Conservation (phyloP, 1,140 invertebrate species). For the Zeugodacus cucurbitae region DNA sequence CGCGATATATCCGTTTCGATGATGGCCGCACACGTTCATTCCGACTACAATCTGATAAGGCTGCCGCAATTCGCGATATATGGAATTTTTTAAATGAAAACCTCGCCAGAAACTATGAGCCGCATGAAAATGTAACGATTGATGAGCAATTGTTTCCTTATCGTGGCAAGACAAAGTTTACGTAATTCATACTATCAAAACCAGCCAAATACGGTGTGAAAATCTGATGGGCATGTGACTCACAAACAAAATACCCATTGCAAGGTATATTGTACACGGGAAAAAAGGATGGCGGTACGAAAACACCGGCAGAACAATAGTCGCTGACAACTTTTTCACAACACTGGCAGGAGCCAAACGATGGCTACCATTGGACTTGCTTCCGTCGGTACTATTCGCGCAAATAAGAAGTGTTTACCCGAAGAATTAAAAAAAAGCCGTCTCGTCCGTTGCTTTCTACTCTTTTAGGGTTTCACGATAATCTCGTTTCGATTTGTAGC, state of each 20-base stretch:
- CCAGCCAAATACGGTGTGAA: constrained; percentile 68
- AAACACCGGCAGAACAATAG: background rate
- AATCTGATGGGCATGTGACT: constrained; percentile 50
- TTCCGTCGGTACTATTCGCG: constrained; percentile 53
- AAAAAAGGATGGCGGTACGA: background rate
- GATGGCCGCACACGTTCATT: constrained; percentile 2
- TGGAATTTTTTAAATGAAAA: constrained; percentile 46
- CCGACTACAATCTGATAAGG: background rate
- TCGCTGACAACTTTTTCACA: constrained; percentile 29
- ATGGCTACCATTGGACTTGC: constrained; percentile 50
- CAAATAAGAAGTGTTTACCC: constrained; percentile 54
- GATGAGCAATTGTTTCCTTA: constrained; percentile 59
- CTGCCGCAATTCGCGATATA: constrained; percentile 36
- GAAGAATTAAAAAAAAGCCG: constrained; percentile 47
- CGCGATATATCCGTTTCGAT: constrained; percentile 39
- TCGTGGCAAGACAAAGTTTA: constrained; percentile 60
- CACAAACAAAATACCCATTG: constrained; percentile 56
- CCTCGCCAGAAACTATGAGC: constrained; percentile 49
- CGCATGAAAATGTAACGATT: constrained; percentile 52
- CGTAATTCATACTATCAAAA: constrained; percentile 66
- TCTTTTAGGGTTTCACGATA: background rate
- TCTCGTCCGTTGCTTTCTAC: constrained; percentile 17
- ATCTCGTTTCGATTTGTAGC: constrained; percentile 46
- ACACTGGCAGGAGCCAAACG: constrained; percentile 43
- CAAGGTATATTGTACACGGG: constrained; percentile 51